phyloP scores from a whole-genome alignment of 64 coral and sea anemone genomes.

The Astreopora myriophthalma region DNA sequence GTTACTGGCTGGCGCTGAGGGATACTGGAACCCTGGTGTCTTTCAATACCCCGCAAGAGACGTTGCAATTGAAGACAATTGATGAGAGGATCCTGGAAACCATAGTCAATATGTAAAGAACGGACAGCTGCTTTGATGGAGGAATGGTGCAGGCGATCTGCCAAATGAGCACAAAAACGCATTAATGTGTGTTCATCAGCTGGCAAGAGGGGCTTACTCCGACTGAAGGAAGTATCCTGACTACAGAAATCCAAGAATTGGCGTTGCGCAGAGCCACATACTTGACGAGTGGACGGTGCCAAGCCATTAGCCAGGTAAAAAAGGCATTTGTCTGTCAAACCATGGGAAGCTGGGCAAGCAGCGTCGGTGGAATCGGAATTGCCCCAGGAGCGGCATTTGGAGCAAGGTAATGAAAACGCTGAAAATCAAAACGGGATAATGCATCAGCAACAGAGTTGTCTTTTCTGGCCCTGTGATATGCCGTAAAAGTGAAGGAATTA shows the following conservation, averaged over 20 bases:
- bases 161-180: not conserved
- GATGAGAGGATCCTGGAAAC: not conserved
- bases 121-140: constrained; percentile 3
- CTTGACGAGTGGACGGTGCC: constrained; percentile 1
- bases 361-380: not conserved
- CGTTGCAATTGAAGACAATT: not conserved
- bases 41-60: not conserved
- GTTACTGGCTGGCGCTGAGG: not conserved
- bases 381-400: not conserved
- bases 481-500: not conserved
- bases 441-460: too few species aligned
- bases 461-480: not conserved
- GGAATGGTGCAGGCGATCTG: not conserved
- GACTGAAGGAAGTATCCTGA: not conserved
- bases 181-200: not conserved
- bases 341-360: not conserved
- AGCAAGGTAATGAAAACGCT: not conserved
- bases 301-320: not conserved
- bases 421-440: constrained; percentile 4
- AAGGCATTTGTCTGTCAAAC: not conserved
- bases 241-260: constrained; percentile 33
- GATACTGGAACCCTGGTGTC: not conserved
- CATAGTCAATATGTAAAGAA: constrained; percentile 4
- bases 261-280: not conserved
- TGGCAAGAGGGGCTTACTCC: not conserved